Evolutionary conservation across 92 coral and sea anemone genomes (phyloP).

Genomic region (Pocillopora meandrina): DNA sequence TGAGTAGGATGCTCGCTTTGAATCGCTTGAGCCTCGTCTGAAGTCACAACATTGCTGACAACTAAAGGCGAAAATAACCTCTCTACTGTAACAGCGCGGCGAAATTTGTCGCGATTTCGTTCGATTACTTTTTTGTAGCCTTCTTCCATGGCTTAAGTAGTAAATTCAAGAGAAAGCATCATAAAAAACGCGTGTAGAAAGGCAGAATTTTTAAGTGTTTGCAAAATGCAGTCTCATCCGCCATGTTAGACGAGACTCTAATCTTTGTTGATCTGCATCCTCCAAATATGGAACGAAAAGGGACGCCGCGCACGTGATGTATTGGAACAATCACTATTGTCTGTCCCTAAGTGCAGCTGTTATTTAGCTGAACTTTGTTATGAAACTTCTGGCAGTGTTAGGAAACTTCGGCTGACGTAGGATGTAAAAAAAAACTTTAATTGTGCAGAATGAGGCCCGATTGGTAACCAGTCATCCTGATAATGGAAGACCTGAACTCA

Average conservation of each 20-base stretch:
- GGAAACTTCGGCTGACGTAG: constrained; percentile 1
- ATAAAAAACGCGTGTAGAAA: background rate
- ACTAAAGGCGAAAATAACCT: constrained; percentile 80
- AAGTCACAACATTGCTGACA: constrained; percentile 83
- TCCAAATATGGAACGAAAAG: constrained; percentile 54
- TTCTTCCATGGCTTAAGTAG: constrained; percentile 73
- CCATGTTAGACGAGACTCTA: constrained; percentile 37
- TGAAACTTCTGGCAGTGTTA: background rate
- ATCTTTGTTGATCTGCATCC: constrained; percentile 54
- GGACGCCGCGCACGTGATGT: constrained; percentile 51
- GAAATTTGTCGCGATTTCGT: constrained; percentile 89
- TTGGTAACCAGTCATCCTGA: background rate
- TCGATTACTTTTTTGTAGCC: constrained; percentile 85
- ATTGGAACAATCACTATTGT: constrained; percentile 26
- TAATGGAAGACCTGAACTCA: background rate
- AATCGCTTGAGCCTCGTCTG: constrained; percentile 83
- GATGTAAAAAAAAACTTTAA: background rate
- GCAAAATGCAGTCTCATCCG: constrained; percentile 26
- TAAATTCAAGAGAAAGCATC: background rate
- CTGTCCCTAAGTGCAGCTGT: constrained; percentile 31
- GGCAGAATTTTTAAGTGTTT: constrained; percentile 1
- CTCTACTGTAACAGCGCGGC: constrained; percentile 84
- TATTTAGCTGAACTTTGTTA: background rate
- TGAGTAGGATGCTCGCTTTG: constrained; percentile 84
- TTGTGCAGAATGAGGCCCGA: background rate